Evolutionary conservation across 2,113 vertebrate species (phyloP).

Genomic region (Poecile atricapillus): DNA sequence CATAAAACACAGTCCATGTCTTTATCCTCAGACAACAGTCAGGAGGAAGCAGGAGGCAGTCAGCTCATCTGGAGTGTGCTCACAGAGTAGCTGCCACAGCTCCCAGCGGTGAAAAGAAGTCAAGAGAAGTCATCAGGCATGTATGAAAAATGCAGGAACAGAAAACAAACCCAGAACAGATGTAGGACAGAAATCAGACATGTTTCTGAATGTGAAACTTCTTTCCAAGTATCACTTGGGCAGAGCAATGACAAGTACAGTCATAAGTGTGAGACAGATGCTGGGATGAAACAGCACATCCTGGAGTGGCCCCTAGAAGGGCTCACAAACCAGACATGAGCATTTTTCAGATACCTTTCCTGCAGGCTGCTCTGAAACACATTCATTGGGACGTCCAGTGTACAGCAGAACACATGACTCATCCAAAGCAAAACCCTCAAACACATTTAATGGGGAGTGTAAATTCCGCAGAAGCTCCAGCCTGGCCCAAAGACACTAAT

Average conservation of each 20-base stretch:
- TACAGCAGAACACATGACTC: background rate
- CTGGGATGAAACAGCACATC: background rate
- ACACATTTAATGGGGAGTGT: background rate
- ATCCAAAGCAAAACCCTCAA: background rate
- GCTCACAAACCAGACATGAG: background rate
- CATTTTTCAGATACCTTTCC: background rate
- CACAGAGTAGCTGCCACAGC: background rate
- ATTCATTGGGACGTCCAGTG: background rate
- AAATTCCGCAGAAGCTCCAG: background rate
- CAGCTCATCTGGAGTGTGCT: background rate
- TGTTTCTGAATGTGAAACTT: background rate
- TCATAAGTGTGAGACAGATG: rapidly evolving
- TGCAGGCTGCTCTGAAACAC: background rate
- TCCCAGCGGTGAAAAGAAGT: background rate
- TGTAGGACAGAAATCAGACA: background rate
- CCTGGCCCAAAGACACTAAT: background rate
- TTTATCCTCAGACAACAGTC: background rate
- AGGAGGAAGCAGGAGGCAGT: background rate
- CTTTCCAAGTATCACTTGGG: background rate
- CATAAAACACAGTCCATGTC: background rate
- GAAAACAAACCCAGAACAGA: background rate
- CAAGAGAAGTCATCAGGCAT: background rate
- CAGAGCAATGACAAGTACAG: background rate
- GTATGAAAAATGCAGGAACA: background rate
- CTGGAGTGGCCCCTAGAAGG: background rate